Evolutionary conservation across 2,888 invertebrate genomes (phyloP).

Genomic region (Pseudoips prasinana): DNA sequence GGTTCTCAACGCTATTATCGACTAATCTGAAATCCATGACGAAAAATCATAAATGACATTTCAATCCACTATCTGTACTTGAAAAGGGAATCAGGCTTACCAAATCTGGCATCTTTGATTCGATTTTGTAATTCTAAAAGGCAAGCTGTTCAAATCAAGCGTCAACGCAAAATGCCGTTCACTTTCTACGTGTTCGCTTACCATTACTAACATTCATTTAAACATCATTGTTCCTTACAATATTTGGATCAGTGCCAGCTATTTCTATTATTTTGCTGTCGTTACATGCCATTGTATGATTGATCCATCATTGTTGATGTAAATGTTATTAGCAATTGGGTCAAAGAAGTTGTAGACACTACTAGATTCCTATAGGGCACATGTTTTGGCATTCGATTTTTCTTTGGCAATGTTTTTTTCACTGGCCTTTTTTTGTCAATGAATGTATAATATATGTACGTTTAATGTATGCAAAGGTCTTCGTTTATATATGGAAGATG

Average conservation of each 20-base stretch:
- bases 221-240: conserved; percentile 29
- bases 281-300: conserved; percentile 16
- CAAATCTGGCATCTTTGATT: not conserved
- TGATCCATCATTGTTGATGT: conserved; percentile 27
- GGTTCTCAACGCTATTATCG: not conserved
- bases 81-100: not conserved
- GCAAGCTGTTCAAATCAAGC: not conserved
- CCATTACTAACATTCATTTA: conserved; percentile 17
- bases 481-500: no score
- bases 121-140: conserved; percentile 1
- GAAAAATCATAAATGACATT: not conserved
- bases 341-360: not conserved
- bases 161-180: conserved; percentile 19
- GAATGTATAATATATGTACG: no score
- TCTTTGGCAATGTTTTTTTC: no score
- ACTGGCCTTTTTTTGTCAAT: no score
- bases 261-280: conserved; percentile 30
- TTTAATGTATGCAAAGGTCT: no score
- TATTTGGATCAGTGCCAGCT: conserved; percentile 29
- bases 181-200: conserved; percentile 30
- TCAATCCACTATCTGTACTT: not conserved
- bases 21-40: not conserved
- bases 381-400: no score
- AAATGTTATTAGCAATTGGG: not conserved
- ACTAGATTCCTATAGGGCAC: no score